Evolutionary conservation across 2,113 vertebrate genomes (phyloP).

Genomic region (Aix galericulata): DNA sequence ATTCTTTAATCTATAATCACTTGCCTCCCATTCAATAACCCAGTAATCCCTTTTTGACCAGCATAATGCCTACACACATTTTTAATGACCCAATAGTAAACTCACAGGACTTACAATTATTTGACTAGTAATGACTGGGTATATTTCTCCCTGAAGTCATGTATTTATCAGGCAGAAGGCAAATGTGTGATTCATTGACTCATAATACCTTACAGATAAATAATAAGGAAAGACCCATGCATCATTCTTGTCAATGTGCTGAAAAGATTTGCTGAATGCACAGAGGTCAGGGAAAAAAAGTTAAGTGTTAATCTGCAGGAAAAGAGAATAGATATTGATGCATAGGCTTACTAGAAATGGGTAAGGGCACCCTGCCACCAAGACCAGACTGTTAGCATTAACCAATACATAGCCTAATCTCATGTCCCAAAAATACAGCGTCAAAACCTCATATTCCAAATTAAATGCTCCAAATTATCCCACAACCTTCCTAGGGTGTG

Average conservation of each 20-base stretch:
- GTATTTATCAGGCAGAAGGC: slow-evolving; percentile 48
- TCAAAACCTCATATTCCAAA: too few species aligned
- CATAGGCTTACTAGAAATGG: background rate
- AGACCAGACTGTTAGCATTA: background rate
- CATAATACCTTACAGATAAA: slow-evolving; percentile 52
- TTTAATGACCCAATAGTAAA: slow-evolving; percentile 54
- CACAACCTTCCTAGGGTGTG: background rate
- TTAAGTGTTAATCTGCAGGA: background rate
- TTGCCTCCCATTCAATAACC: slow-evolving; percentile 45
- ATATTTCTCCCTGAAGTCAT: slow-evolving; percentile 35
- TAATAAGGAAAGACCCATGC: slow-evolving; percentile 53
- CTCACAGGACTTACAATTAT: slow-evolving; percentile 35
- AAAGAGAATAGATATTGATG: background rate
- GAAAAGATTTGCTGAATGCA: background rate
- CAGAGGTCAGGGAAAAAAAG: background rate
- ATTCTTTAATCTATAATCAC: slow-evolving; percentile 40
- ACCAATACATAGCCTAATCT: background rate
- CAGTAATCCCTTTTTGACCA: slow-evolving; percentile 56
- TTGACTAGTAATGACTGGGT: slow-evolving; percentile 26
- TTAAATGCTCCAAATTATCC: background rate
- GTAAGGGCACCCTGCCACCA: background rate
- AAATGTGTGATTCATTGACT: slow-evolving; percentile 60
- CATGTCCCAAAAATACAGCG: background rate
- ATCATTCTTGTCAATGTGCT: slow-evolving; percentile 22
- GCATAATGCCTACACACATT: slow-evolving; percentile 43